A percentile compares a stretch with the other conserved stretches of the same genome.
Evolutionary conservation across 2,113 vertebrate species (phyloP).

Genomic region (Sarotherodon lohbergeri): DNA sequence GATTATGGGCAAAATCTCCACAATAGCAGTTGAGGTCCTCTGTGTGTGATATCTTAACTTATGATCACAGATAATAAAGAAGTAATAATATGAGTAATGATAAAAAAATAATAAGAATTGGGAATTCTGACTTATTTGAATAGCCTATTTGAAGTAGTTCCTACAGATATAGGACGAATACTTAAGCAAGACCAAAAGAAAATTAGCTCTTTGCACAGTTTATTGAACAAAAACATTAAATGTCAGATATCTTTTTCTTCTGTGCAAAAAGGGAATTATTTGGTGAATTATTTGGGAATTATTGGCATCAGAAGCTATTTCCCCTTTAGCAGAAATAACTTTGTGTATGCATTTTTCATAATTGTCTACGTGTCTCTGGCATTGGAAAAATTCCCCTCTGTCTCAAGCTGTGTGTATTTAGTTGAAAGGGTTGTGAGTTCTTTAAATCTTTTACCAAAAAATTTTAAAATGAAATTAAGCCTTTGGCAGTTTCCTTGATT

Average conservation of each 20-base stretch:
- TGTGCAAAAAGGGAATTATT: neutral
- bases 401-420: neutral
- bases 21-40: neutral
- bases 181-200: neutral
- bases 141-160: neutral
- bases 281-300: too few relatives aligned
- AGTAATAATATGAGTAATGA: accelerated
- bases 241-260: neutral
- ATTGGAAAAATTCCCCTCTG: neutral
- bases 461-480: accelerated
- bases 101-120: neutral
- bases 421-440: neutral
- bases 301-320: neutral
- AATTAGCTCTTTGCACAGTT: neutral
- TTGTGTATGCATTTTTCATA: neutral
- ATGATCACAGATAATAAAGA: neutral
- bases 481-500: neutral
- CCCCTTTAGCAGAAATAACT: neutral
- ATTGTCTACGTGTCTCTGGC: accelerated
- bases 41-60: neutral
- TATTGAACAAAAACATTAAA: neutral
- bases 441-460: neutral
- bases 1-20: neutral
- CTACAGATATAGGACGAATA: accelerated
- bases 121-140: accelerated